These are phyloP conservation scores for Pammene aurita DNA, from an alignment of 2,888 invertebrate genomes.

Conservation along the genomic window DNA sequence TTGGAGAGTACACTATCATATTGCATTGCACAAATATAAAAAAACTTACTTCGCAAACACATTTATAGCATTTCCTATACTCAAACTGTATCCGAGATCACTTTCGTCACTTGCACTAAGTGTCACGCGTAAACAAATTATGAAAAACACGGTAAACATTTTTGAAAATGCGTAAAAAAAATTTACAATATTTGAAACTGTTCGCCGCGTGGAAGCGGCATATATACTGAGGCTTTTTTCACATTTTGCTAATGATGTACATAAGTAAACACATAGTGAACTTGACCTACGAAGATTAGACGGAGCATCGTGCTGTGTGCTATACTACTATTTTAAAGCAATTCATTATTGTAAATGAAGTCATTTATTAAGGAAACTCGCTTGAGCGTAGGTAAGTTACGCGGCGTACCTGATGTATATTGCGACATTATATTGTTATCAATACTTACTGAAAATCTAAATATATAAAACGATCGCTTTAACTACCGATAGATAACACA, in stretches of 20 bases:
- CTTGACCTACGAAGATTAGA: constrained; percentile 78
- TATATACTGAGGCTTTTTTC: constrained; percentile 71
- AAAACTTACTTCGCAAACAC: constrained; percentile 77
- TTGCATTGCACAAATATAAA: constrained; percentile 22
- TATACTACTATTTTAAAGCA: constrained; percentile 19
- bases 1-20: constrained; percentile 13
- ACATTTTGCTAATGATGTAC: constrained; percentile 73
- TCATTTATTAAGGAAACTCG: constrained; percentile 18
- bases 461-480: no score
- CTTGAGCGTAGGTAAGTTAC: not conserved
- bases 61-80: constrained; percentile 75
- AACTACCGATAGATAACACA: no score
- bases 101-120: constrained; percentile 62
- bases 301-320: constrained; percentile 44
- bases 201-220: constrained; percentile 56
- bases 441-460: not conserved
- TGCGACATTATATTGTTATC: not conserved
- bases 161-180: constrained; percentile 48
- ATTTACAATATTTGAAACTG: constrained; percentile 46
- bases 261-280: constrained; percentile 69
- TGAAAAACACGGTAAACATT: constrained; percentile 54
- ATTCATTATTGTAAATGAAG: constrained; percentile 6
- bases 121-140: constrained; percentile 57
- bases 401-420: not conserved
- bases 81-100: constrained; percentile 69